These are phyloP conservation scores for Rhinella marina DNA, from an alignment of 2,797 vertebrate genomes.

Conservation along the genomic window DNA sequence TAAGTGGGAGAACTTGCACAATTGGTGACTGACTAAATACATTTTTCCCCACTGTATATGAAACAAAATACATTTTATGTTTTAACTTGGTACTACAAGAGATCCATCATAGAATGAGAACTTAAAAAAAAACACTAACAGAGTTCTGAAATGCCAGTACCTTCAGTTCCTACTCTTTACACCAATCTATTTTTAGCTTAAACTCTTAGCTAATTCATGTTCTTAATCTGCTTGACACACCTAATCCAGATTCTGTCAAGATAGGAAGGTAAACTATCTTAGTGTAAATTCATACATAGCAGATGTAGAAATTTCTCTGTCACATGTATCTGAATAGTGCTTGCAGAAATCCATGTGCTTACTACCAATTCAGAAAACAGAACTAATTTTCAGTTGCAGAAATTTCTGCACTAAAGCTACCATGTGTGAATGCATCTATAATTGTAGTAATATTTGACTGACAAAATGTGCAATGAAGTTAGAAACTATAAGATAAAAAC, in stretches of 20 bases:
- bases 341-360: too few relatives aligned
- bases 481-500: too few relatives aligned
- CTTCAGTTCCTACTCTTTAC: neutral
- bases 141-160: neutral
- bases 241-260: neutral
- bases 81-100: neutral
- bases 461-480: too few relatives aligned
- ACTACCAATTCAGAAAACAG: too few relatives aligned
- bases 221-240: slow-evolving; percentile 7
- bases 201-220: neutral
- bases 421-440: too few relatives aligned
- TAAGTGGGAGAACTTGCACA: too few relatives aligned
- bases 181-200: neutral
- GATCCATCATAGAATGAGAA: neutral
- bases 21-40: too few relatives aligned
- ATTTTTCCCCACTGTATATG: neutral
- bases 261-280: neutral
- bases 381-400: too few relatives aligned
- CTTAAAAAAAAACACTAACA: neutral
- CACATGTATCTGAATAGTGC: too few relatives aligned
- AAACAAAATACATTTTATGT: neutral
- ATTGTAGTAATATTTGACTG: too few relatives aligned
- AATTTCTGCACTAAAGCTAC: too few relatives aligned
- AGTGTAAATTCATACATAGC: too few relatives aligned
- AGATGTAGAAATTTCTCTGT: neutral